Base-by-base conservation (phyloP, 2,113 vertebrate species). In the Lathamus discolor region DNA sequence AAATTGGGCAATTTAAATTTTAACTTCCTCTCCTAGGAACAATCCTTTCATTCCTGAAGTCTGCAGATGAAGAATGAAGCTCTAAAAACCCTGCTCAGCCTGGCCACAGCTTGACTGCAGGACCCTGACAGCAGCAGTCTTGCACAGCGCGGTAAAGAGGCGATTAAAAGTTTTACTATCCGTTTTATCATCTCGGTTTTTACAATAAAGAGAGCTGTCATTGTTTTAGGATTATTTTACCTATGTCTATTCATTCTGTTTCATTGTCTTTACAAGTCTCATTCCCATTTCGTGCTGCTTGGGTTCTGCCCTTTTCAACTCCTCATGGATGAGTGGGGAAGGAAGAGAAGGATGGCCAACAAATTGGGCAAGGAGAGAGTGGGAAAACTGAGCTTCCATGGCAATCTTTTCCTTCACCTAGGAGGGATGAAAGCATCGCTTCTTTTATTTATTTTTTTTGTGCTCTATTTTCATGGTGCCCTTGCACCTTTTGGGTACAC, bases 161-260 rank as follows among this genome's bases (percentile, higher is more conserved):
- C 2, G 19, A 96, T 95, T 97, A 97, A 96, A 94, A 95, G 93
- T 96, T 97, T 97, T 96, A 97, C 96, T 93, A 33, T 91, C 93
- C 49, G 15, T 97, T 96, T 96, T 94, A 95, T 96, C 93, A 88
- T 96, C 93, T 89, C 63, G 0, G 77, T 82, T 95, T 96, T 96
- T 95, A 95, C 88, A 91, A 84, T 93, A 94, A 95, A 83, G 93
- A 92, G 95, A 95, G 27, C 92, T 96, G 96, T 87, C 96, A 95
- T 79, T 94, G 88, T 62, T 96, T 96, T 93, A 97, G 93, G 95
- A 87, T 96, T 96, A 92, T 96, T 97, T 96, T 97, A 96, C 95
- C 70, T 94, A 69, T 92, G 88, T 86, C 96, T 95, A 92, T 95
- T 96, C 83, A 87, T 96, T 96, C 92, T 84, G 70, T 87, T 97